Conservation (phyloP, 2,797 vertebrate genomes). For the Remorina albescens region DNA sequence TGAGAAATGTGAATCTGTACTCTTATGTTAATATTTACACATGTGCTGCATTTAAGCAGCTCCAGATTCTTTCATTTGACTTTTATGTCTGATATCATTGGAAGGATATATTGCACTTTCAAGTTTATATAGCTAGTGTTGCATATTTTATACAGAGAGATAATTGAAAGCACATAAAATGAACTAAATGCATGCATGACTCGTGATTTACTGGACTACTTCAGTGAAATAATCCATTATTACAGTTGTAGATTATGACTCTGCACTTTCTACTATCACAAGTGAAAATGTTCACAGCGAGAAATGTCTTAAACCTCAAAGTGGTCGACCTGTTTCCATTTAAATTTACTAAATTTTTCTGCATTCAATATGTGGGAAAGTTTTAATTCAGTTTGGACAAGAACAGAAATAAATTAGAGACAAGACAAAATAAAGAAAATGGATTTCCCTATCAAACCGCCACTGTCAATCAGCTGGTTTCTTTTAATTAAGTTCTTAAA, state of each 20-base stretch:
- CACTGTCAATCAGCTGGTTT: not conserved
- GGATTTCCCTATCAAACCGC: not conserved
- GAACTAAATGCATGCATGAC: not conserved
- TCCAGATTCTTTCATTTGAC: not conserved
- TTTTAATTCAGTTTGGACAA: too few species aligned
- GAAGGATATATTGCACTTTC: not conserved
- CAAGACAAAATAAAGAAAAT: too few species aligned
- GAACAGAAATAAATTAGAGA: too few species aligned
- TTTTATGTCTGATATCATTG: not conserved
- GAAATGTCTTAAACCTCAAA: too few species aligned
- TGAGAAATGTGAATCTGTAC: not conserved
- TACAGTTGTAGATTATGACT: too few species aligned
- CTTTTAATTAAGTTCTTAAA: not conserved
- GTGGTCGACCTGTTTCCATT: too few species aligned
- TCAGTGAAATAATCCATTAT: not conserved
- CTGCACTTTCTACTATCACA: too few species aligned
- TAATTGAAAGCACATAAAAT: not conserved
- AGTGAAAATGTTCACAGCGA: too few species aligned
- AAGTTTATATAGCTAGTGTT: not conserved
- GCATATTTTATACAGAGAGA: not conserved
- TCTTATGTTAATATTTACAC: not conserved
- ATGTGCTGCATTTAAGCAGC: not conserved
- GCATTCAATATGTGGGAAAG: too few species aligned
- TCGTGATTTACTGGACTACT: not conserved
- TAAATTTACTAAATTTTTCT: too few species aligned